Conservation (phyloP, 35 echinoderm and acorn worm genomes). For the Strongylocentrotus purpuratus region DNA sequence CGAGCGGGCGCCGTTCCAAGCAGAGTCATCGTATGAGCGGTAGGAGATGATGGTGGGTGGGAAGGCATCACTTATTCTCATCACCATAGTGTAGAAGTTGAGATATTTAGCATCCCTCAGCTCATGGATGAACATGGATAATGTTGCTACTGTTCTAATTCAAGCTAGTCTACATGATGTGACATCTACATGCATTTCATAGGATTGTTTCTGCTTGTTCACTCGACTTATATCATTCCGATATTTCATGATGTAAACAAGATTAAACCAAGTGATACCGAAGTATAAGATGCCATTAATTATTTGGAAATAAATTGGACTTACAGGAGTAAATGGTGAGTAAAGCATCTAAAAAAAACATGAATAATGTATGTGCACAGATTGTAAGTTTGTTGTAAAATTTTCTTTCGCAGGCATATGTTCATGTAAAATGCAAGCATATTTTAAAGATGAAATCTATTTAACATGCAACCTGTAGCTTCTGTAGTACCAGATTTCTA, state of each 20-base stretch:
- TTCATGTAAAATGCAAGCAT: not conserved
- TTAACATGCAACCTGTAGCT: not conserved
- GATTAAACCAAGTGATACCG: not conserved
- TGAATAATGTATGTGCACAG: too few relatives aligned
- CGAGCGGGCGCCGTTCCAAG: not conserved
- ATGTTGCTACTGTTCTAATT: not conserved
- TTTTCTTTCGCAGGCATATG: not conserved
- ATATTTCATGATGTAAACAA: not conserved
- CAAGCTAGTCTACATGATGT: not conserved
- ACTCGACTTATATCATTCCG: not conserved
- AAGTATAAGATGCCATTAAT: not conserved
- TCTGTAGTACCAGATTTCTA: not conserved
- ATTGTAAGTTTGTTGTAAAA: not conserved
- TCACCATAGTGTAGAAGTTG: not conserved
- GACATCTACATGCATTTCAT: not conserved
- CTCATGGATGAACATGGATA: conserved; percentile 9
- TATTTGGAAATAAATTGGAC: not conserved
- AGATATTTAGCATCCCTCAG: not conserved
- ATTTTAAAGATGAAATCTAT: not conserved
- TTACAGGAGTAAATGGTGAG: not conserved
- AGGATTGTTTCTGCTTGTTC: not conserved
- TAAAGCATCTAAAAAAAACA: not conserved
- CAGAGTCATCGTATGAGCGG: not conserved
- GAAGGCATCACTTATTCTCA: not conserved
- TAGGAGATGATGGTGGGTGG: not conserved